Base-by-base conservation (phyloP, 2,113 vertebrate genomes). In the Rhynchomys soricoides region DNA sequence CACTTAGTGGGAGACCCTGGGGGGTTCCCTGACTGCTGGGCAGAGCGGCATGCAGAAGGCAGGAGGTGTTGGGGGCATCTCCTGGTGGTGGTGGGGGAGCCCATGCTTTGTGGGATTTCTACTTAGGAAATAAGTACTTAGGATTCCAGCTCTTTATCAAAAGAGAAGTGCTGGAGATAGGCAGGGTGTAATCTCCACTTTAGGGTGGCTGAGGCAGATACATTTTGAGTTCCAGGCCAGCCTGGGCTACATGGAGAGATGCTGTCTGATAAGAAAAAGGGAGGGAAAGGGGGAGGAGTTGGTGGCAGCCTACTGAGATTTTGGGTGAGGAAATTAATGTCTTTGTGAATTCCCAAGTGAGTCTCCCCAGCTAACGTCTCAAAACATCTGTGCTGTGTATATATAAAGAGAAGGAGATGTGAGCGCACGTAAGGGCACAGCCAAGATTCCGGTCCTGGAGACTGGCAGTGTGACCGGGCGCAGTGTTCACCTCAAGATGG, bases 1-100 rank as follows among this genome's bases (percentile, higher is more conserved):
- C 96, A 94, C 96, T 92, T 85, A 94, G 1, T 21, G 90, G 95
- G 93, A 94, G 79, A 96, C 92, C 79, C 95, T 0, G 2, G 81
- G 55, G 78, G 91, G 15, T 85, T 24, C 66, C 95, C 86, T 34
- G 66, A 57, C 92, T 86, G 50, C 74, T 4, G 3, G 74, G 26
- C n/a, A 62, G 74, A n/a, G 8, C 70, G 50, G 16, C 3, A 5
- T 37, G 26, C 15, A 7, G 95, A 75, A 89, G 70, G 82, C 19
- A 0, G 62, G 66, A 52, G 68, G 62, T 0, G 1, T 8, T n/a
- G 57, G 7, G 15, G 48, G 15, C 3, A 3, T 75, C 92, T 91
- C 45, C 48, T 0, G 29, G 92, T n/a, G n/a, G n/a, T n/a, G 66
- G 15, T 26, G 7, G 22, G n/a, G 40, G n/a, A 22, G 15, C 12